phyloP scores from a whole-genome alignment of 2,113 vertebrate genomes.

The Orcinus orca region DNA sequence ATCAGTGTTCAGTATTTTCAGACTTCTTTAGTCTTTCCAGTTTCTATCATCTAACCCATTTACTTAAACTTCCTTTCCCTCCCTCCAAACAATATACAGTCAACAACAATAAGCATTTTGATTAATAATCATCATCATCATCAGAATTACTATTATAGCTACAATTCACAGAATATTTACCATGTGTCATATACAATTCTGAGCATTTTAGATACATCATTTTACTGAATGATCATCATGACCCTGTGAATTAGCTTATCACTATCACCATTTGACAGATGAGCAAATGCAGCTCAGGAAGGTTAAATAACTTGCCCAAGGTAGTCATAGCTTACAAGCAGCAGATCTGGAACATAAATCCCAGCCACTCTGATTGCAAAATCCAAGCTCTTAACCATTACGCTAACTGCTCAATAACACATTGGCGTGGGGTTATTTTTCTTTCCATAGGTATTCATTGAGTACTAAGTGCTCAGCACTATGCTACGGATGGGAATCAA shows the following conservation, averaged over 20 bases:
- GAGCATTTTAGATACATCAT: neutral
- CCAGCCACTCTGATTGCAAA: neutral
- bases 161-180: neutral
- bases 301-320: neutral
- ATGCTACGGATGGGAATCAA: neutral
- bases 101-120: neutral
- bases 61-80: conserved; percentile 8
- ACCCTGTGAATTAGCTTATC: neutral
- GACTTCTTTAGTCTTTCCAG: neutral
- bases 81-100: neutral
- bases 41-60: neutral
- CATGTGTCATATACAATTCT: neutral
- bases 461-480: neutral
- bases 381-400: neutral
- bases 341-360: neutral
- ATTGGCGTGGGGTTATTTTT: neutral
- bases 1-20: neutral
- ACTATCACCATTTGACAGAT: neutral
- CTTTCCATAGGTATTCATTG: neutral
- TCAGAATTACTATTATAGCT: neutral
- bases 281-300: neutral
- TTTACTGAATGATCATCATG: neutral
- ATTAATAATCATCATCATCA: neutral
- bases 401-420: neutral
- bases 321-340: neutral